Percentiles rank a stretch among this genome's conserved stretches.
phyloP scores from a whole-genome alignment of 1,140 invertebrate genomes.

The Hycleus phaleratus region DNA sequence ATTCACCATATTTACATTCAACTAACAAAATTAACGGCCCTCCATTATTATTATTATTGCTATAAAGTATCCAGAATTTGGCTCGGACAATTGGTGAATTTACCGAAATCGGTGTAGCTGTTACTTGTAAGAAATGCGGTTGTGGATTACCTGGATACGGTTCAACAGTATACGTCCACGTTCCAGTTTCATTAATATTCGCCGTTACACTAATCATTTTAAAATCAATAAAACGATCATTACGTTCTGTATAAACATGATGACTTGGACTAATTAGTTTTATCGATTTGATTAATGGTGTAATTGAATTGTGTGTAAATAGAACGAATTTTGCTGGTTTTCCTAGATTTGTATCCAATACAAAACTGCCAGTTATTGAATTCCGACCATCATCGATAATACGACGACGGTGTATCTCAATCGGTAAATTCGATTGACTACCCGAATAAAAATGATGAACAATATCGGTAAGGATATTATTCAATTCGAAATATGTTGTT shows the following conservation, averaged over 20 bases:
- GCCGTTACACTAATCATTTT: slow-evolving; percentile 46
- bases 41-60: slow-evolving; percentile 20
- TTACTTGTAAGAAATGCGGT: slow-evolving; percentile 50
- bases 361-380: slow-evolving; percentile 44
- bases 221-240: slow-evolving; percentile 42
- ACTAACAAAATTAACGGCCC: slow-evolving; percentile 44
- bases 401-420: slow-evolving; percentile 47
- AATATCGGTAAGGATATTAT: slow-evolving; percentile 45
- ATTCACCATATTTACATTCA: slow-evolving; percentile 48
- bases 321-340: slow-evolving; percentile 44
- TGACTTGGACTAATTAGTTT: slow-evolving; percentile 44
- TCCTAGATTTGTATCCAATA: slow-evolving; percentile 42
- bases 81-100: slow-evolving; percentile 39
- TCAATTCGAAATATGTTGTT: slow-evolving; percentile 47
- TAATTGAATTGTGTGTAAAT: slow-evolving; percentile 43
- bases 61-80: slow-evolving; percentile 37
- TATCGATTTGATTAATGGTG: slow-evolving; percentile 43
- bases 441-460: slow-evolving; percentile 44
- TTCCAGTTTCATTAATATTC: slow-evolving; percentile 48
- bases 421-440: slow-evolving; percentile 44
- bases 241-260: slow-evolving; percentile 38
- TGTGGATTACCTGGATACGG: slow-evolving; percentile 49
- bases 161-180: slow-evolving; percentile 52
- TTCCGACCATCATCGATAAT: slow-evolving; percentile 41
- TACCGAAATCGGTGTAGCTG: slow-evolving; percentile 41